phyloP scores from a whole-genome alignment of 2,113 vertebrate species.

The Eonycteris spelaea region DNA sequence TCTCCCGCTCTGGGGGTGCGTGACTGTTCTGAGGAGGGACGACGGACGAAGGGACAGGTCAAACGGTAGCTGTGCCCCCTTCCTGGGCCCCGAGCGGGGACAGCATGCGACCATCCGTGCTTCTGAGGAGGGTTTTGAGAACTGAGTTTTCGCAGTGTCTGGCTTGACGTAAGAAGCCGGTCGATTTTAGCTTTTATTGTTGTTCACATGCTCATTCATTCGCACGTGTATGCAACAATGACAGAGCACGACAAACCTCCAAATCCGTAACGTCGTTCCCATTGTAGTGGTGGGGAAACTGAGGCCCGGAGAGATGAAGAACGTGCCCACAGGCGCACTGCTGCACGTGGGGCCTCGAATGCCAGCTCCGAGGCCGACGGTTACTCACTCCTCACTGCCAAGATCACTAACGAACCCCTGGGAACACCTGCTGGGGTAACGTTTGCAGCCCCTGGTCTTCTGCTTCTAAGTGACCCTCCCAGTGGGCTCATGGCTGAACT shows the following conservation, averaged over 20 bases:
- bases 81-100: neutral
- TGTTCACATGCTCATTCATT: too few species aligned
- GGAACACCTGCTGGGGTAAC: accelerated
- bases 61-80: neutral
- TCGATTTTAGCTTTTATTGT: too few species aligned
- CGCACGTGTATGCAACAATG: accelerated
- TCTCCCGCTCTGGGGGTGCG: too few species aligned
- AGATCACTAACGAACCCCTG: accelerated
- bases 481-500: neutral
- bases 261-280: neutral
- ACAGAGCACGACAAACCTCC: neutral
- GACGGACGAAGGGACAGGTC: neutral
- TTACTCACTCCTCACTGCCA: neutral
- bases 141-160: neutral
- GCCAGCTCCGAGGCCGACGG: accelerated
- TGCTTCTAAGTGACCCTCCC: neutral
- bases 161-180: neutral
- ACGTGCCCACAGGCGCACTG: neutral
- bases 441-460: neutral
- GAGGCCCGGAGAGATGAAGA: neutral
- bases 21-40: neutral
- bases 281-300: neutral
- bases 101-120: accelerated
- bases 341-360: neutral
- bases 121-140: neutral